phyloP scores from a whole-genome alignment of 2,888 invertebrate genomes.

The Smittia sp. region DNA sequence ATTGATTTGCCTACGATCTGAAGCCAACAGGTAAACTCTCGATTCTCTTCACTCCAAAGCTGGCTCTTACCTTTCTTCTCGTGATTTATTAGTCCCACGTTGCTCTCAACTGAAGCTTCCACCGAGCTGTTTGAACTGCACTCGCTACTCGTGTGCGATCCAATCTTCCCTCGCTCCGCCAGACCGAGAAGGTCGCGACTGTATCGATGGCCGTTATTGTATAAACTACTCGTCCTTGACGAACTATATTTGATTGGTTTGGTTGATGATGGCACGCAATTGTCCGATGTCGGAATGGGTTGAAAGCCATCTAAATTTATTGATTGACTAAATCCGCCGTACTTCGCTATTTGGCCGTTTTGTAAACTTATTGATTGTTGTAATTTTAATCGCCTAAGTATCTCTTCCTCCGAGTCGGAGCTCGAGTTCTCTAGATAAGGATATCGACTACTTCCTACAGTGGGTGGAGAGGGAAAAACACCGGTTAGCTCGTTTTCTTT shows the following conservation, averaged over 20 bases:
- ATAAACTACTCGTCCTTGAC: slow-evolving; percentile 11
- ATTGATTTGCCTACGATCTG: slow-evolving; percentile 46
- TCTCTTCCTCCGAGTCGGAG: slow-evolving; percentile 73
- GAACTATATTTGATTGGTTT: slow-evolving; percentile 32
- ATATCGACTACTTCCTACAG: slow-evolving; percentile 37
- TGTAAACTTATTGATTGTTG: slow-evolving; percentile 54
- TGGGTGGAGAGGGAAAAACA: neutral
- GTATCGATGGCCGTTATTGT: slow-evolving; percentile 14
- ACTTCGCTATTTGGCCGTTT: slow-evolving; percentile 49
- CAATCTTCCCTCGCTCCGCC: slow-evolving; percentile 54
- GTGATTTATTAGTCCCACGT: slow-evolving; percentile 51
- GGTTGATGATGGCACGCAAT: slow-evolving; percentile 24
- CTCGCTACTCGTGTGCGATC: slow-evolving; percentile 53
- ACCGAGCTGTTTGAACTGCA: slow-evolving; percentile 54
- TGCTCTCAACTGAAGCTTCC: slow-evolving; percentile 53
- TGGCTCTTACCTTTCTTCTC: slow-evolving; percentile 49
- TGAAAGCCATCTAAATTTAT: slow-evolving; percentile 48
- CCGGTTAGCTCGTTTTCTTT: too few species aligned
- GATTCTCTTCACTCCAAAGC: neutral
- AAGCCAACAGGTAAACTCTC: neutral
- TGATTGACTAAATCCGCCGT: slow-evolving; percentile 50
- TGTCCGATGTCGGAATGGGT: slow-evolving; percentile 50
- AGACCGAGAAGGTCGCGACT: slow-evolving; percentile 51
- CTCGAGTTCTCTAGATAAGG: slow-evolving; percentile 56
- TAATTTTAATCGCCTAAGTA: slow-evolving; percentile 59